These are phyloP conservation scores for Eidolon helvum DNA, from an alignment of 2,113 vertebrate species.

Conservation along the genomic window DNA sequence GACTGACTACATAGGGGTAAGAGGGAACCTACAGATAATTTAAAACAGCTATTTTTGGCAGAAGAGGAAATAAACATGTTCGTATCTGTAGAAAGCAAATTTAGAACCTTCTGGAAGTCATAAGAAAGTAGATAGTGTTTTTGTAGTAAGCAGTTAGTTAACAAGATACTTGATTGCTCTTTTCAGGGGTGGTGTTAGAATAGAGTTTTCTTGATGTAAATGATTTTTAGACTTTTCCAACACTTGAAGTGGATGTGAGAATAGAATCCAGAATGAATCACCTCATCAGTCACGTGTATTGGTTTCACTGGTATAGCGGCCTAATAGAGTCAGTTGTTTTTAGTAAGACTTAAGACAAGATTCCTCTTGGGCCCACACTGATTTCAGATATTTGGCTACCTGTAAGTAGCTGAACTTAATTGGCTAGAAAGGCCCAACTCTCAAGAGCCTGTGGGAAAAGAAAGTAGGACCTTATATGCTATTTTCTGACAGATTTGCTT, in stretches of 20 bases:
- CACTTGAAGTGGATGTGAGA: neutral
- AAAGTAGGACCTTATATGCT: neutral
- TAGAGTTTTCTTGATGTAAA: neutral
- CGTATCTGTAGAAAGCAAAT: neutral
- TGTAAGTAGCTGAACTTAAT: neutral
- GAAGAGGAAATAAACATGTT: neutral
- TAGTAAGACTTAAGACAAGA: neutral
- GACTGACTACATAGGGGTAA: neutral
- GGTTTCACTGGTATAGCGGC: neutral
- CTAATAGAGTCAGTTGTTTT: neutral
- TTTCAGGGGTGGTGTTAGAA: neutral
- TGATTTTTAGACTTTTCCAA: neutral
- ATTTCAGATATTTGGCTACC: neutral
- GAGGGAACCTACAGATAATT: neutral
- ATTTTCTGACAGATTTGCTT: neutral
- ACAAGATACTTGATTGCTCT: neutral
- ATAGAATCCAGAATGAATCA: neutral
- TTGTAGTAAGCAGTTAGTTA: neutral
- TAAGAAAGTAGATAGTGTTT: neutral
- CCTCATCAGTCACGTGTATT: neutral
- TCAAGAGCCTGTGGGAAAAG: neutral
- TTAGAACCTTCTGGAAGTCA: neutral
- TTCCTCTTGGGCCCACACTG: neutral
- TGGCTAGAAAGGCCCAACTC: neutral
- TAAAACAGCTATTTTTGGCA: neutral